A percentile compares a stretch with the other conserved stretches of the same genome.
Conservation (phyloP, 2,797 vertebrate genomes). For the Melanogrammus aeglefinus region DNA sequence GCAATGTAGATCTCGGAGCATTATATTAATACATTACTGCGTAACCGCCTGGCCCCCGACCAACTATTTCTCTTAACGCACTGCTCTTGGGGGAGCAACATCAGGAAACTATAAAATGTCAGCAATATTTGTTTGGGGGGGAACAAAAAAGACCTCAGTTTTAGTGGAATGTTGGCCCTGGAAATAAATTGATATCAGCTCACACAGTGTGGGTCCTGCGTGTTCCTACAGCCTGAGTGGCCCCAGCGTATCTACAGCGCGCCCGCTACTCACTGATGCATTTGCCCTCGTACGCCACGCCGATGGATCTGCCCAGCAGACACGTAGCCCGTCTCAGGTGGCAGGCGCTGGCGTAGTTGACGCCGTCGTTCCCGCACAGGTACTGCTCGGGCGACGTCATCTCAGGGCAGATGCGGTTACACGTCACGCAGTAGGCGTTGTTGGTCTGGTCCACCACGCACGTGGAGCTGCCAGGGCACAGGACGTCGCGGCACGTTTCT, state of each 20-base stretch:
- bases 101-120: conserved; percentile 79
- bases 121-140: conserved; percentile 67
- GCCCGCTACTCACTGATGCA: conserved; percentile 91
- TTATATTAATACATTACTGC: background rate
- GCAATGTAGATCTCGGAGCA: background rate
- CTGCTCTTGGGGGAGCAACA: conserved; percentile 67
- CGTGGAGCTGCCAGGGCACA: conserved; percentile 91
- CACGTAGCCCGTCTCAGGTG: conserved; percentile 96
- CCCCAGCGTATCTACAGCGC: conserved; percentile 11
- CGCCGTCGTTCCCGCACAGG: conserved; percentile 95
- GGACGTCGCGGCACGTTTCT: conserved; percentile 95
- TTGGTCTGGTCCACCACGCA: conserved; percentile 99
- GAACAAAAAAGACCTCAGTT: conserved; percentile 71
- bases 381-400: conserved; percentile 90
- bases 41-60: conserved; percentile 36
- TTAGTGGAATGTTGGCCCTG: conserved; percentile 68
- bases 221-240: background rate
- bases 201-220: background rate
- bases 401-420: conserved; percentile 95
- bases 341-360: conserved; percentile 92
- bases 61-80: conserved; percentile 4
- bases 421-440: conserved; percentile 96
- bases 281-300: conserved; percentile 95
- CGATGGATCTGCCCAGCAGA: conserved; percentile 92
- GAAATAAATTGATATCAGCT: conserved; percentile 35